Base-by-base conservation (phyloP, 2,797 vertebrate species). In the Acipenser transmontanus region DNA sequence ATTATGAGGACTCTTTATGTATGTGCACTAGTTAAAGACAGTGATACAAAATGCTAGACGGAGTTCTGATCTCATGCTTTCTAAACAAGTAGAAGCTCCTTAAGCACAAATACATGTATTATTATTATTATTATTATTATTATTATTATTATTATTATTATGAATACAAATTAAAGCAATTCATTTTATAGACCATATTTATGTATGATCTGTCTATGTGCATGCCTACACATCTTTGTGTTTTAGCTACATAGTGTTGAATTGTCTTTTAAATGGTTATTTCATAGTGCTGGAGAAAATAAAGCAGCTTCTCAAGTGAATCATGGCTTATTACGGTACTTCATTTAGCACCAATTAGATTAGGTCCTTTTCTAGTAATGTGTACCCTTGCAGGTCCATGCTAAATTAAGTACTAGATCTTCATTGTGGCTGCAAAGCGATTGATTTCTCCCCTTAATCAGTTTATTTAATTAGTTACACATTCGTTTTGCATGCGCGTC, bases 391-490 rank as follows among this genome's bases (percentile, higher is more conserved):
- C 90, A 89, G 83, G 87, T 82, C 91, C 87, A 81, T 86, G 87
- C 91, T 90, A 92, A 95, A 94, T 94, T 91, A 95, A 94, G 91
- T 93, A 87, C 88, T 85, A 82, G 90, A 89, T 92, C 92, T 93
- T 92, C 88, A 86, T 90, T 88, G 89, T 56, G 80, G 84, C 89
- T 86, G 88, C 89, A 90, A 91, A 92, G 83, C 90, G 87, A 94
- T 96, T 93, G 94, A 94, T 94, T 95, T 92, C 77, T 78, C 83
- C 84, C 87, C 89, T 90, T 93, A 94, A 94, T 95, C 93, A 85
- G 91, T 93, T 95, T 93, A 94, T 93, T 94, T 91, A 91, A 95
- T 95, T 94, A 96, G 93, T 87, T 88, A 92, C 91, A 92, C 93
- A 92, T 93, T 93, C 92, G 87, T 89, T 84, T 87, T 85, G 74